These are phyloP conservation scores for Archilochus colubris DNA, from an alignment of 2,113 vertebrate genomes.

Conservation along the genomic window DNA sequence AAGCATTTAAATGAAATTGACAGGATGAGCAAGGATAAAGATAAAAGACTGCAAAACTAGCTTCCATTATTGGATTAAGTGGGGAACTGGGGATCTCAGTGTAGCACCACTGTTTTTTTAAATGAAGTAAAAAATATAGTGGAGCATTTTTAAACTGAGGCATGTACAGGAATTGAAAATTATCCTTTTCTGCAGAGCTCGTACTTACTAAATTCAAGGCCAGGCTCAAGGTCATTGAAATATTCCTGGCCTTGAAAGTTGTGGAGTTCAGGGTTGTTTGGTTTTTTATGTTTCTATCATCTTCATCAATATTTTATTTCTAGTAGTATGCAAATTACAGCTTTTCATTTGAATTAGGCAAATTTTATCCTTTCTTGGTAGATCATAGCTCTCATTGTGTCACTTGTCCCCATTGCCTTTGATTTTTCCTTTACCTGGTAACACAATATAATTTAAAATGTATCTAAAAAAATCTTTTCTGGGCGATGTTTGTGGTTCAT, in stretches of 20 bases:
- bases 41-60: background rate
- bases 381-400: background rate
- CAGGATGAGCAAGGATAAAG: background rate
- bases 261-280: background rate
- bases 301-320: background rate
- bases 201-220: background rate
- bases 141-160: background rate
- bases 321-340: background rate
- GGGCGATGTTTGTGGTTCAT: background rate
- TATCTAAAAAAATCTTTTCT: background rate
- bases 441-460: background rate
- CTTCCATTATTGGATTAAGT: background rate
- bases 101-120: background rate
- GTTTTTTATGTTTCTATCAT: background rate
- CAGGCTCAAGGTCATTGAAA: conserved; percentile 51
- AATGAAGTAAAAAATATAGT: background rate
- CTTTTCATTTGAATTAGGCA: background rate
- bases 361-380: background rate
- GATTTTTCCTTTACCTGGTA: background rate
- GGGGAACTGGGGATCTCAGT: background rate
- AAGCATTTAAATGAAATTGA: background rate
- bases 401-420: background rate
- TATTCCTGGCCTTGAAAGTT: background rate
- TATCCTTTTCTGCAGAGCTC: background rate
- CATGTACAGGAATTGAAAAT: background rate